Evolutionary conservation across 2,113 vertebrate species (phyloP).

Genomic region (Falco punctatus): DNA sequence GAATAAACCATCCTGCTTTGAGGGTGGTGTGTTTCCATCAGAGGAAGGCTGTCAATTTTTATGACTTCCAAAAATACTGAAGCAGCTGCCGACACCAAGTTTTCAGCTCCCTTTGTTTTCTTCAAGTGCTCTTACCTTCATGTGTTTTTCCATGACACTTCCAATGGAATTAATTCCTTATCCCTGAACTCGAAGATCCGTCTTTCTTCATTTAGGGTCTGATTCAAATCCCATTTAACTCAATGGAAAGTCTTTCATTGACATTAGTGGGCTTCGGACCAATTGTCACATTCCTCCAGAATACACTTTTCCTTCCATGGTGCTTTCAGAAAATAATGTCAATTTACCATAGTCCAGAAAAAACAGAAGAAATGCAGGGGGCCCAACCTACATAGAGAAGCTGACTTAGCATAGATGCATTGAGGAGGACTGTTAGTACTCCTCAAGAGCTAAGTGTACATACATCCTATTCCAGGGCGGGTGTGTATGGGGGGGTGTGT

Average conservation of each 20-base stretch:
- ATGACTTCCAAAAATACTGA: not conserved
- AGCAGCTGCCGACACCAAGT: not conserved
- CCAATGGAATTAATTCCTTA: not conserved
- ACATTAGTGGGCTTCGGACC: constrained; percentile 27
- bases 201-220: constrained; percentile 21
- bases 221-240: constrained; percentile 15
- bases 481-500: too few species aligned
- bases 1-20: not conserved
- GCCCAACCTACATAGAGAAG: not conserved
- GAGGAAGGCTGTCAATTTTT: not conserved
- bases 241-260: constrained; percentile 37
- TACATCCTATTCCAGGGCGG: not conserved
- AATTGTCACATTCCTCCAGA: constrained; percentile 1
- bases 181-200: not conserved
- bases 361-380: not conserved
- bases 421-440: not conserved
- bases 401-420: not conserved
- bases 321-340: not conserved
- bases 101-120: constrained; percentile 34
- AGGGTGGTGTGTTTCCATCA: not conserved
- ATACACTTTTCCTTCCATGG: not conserved
- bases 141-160: constrained; percentile 42
- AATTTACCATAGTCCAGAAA: not conserved
- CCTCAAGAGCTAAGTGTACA: not conserved
- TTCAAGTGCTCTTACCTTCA: constrained; percentile 8